These are phyloP conservation scores for Parauchenoglanis ngamensis DNA, from an alignment of 2,797 vertebrate genomes.

Conservation along the genomic window DNA sequence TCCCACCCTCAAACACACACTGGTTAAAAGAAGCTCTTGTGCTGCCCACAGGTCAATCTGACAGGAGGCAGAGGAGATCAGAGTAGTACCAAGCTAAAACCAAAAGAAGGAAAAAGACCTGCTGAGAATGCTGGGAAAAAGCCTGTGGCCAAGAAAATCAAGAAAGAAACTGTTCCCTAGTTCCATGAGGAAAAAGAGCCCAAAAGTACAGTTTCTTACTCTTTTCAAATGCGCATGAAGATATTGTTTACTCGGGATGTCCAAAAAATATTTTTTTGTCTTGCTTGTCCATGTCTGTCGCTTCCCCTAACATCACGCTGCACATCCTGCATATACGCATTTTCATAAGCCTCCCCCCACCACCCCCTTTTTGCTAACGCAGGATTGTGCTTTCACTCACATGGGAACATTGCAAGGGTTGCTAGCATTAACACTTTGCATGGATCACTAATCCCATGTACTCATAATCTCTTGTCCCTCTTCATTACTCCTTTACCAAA, in stretches of 20 bases:
- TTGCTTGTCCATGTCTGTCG: slow-evolving; percentile 28
- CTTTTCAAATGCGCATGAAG: slow-evolving; percentile 47
- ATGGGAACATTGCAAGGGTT: slow-evolving; percentile 7
- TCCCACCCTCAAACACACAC: not conserved
- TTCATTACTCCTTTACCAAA: not conserved
- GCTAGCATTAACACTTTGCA: slow-evolving; percentile 33
- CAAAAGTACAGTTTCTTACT: slow-evolving; percentile 73
- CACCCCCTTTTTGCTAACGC: not conserved
- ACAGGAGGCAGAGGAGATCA: slow-evolving; percentile 57
- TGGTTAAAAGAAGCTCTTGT: slow-evolving; percentile 63
- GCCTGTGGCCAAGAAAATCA: slow-evolving; percentile 80
- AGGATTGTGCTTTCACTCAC: slow-evolving; percentile 13
- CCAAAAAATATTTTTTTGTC: not conserved
- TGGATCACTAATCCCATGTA: slow-evolving; percentile 18
- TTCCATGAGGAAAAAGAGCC: slow-evolving; percentile 57
- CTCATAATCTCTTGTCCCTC: not conserved
- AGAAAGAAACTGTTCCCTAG: slow-evolving; percentile 66
- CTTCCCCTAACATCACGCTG: not conserved
- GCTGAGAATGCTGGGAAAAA: slow-evolving; percentile 62
- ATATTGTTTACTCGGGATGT: not conserved
- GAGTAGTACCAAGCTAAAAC: slow-evolving; percentile 65
- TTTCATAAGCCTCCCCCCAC: not conserved
- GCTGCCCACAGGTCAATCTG: slow-evolving; percentile 75
- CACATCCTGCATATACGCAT: not conserved
- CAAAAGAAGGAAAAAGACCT: slow-evolving; percentile 67